Base-by-base conservation (phyloP, 1,140 invertebrate species). In the Brachionus plicatilis region DNA sequence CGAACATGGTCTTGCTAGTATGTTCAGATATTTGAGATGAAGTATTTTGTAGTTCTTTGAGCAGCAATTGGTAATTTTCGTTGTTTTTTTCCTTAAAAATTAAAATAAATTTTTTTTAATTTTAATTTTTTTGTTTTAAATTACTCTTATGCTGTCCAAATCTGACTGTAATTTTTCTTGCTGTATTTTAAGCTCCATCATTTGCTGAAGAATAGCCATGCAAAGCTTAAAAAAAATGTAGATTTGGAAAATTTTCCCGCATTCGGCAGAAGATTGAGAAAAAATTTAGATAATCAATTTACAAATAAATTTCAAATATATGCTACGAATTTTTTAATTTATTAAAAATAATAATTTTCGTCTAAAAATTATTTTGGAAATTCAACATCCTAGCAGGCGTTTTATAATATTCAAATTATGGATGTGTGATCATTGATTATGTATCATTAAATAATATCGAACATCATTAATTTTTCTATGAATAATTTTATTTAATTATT, bases 81-180 rank as follows among this genome's bases (percentile, higher is more conserved):
- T 82, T 43, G 12, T 20, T 29, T 68, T 82, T 82, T 82, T 82
- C 43, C 79, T 82, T 12, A 27, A 66, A 65, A 12, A 43, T 11
- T 65, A 41, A 47, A 24, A 33, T 17, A 27, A 14, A 11, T 24
- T 41, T 20, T 41, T 2, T 43, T 33, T n/a, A 3, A 37, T 1
- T 11, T 20, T 37, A 4, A 29, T 45, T 20, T 29, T n/a, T n/a
- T n/a, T n/a, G n/a, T n/a, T n/a, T n/a, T 8, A 14, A 24, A n/a
- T 47, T 82, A 82, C 79, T 47, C 33, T 43, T 17, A 82, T 41
- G 7, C 12, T 29, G 17, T 82, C 56, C 17, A 82, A 14, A 45
- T 82, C 79, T 41, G 53, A 65, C 43, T 82, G 79, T 2, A 82
- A 43, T 68, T 82, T 82, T 47, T 65, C 79, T 24, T 82, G 53